Evolutionary conservation across 2,888 invertebrate genomes (phyloP).

Genomic region (Agapostemon virescens): DNA sequence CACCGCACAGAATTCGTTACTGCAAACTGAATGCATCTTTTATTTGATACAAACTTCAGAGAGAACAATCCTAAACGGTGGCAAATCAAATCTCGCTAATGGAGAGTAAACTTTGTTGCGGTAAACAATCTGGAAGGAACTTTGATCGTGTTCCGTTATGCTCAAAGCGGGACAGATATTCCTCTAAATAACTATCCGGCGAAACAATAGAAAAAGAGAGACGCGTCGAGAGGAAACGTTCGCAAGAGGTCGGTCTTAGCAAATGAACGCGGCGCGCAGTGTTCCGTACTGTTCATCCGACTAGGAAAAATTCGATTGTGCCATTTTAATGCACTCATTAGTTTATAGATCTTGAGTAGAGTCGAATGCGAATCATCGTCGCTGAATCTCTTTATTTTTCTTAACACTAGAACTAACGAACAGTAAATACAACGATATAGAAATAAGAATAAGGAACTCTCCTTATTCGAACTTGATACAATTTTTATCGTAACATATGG

Average conservation of each 20-base stretch:
- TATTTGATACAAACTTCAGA: constrained; percentile 8
- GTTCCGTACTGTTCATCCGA: no score
- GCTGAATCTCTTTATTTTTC: not conserved
- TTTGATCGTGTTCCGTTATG: not conserved
- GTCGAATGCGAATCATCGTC: not conserved
- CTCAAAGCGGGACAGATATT: not conserved
- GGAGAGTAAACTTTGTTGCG: constrained; percentile 8
- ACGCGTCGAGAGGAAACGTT: constrained; percentile 9
- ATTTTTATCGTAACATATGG: no score
- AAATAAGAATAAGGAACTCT: no score
- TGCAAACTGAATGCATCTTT: constrained; percentile 2
- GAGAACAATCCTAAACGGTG: not conserved
- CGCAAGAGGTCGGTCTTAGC: constrained; percentile 15
- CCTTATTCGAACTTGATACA: no score
- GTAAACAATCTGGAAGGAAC: not conserved
- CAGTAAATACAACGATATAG: no score
- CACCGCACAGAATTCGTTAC: not conserved
- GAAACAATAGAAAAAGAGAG: not conserved
- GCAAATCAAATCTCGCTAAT: constrained; percentile 15
- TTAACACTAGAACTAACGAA: no score
- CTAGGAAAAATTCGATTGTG: not conserved
- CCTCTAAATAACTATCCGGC: not conserved
- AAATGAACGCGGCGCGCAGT: constrained; percentile 11
- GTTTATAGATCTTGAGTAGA: no score
- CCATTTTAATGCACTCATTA: no score